phyloP scores from a whole-genome alignment of 2,888 invertebrate species.

The Sphaerophoria taeniata region DNA sequence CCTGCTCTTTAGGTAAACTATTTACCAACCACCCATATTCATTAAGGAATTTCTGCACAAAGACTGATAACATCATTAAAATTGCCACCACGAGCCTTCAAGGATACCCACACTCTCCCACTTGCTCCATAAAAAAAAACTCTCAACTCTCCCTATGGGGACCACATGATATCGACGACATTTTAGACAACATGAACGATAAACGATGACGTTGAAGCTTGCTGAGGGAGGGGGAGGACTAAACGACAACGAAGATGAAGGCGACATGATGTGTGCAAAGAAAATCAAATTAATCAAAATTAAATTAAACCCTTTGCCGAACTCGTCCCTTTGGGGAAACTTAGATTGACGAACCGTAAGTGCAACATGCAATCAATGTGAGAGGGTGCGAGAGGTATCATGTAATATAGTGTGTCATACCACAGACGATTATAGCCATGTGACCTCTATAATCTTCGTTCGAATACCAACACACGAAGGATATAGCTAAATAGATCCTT shows the following conservation, averaged over 20 bases:
- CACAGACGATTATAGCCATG: slow-evolving; percentile 41
- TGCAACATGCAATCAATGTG: slow-evolving; percentile 64
- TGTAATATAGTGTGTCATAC: slow-evolving; percentile 59
- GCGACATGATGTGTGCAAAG: slow-evolving; percentile 34
- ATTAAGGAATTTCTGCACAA: slow-evolving; percentile 30
- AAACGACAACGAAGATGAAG: not conserved
- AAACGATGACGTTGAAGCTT: not conserved
- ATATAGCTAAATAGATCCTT: not conserved
- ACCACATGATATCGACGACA: not conserved
- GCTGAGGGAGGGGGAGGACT: not conserved
- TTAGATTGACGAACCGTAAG: slow-evolving; percentile 62
- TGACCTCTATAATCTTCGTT: not conserved
- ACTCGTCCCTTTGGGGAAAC: slow-evolving; percentile 13
- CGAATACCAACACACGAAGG: not conserved
- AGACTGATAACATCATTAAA: slow-evolving; percentile 46
- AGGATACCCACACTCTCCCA: too few species aligned
- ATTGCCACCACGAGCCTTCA: slow-evolving; percentile 44
- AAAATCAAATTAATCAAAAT: slow-evolving; percentile 73
- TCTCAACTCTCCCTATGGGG: not conserved
- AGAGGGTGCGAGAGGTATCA: slow-evolving; percentile 35
- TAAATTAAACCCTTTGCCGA: slow-evolving; percentile 71
- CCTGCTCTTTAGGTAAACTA: slow-evolving; percentile 35
- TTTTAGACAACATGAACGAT: too few species aligned
- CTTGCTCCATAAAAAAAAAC: not conserved
- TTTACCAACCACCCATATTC: slow-evolving; percentile 62